Evolutionary conservation across 2,888 invertebrate species (phyloP).

Genomic region (Leucophenga maculata): DNA sequence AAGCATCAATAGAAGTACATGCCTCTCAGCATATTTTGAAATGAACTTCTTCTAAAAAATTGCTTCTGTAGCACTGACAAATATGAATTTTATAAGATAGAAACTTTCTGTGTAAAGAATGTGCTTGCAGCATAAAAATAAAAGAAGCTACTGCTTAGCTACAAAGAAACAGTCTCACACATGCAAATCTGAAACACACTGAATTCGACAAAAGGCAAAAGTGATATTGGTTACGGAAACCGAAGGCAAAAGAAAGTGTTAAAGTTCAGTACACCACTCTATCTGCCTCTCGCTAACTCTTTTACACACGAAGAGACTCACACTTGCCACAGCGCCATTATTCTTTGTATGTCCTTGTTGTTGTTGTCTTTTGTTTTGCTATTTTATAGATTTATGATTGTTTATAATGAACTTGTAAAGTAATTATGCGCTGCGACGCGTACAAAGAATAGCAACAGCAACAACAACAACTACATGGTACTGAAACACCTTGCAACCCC

Average conservation of each 20-base stretch:
- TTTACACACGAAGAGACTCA: neutral
- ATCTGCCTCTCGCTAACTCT: neutral
- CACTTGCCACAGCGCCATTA: conserved; percentile 15
- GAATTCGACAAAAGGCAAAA: conserved; percentile 28
- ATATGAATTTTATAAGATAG: no score
- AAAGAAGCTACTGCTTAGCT: no score
- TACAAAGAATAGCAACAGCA: conserved; percentile 36
- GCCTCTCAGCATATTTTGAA: no score
- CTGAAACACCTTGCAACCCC: conserved; percentile 2
- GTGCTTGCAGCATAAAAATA: no score
- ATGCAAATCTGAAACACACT: neutral
- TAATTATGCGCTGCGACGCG: conserved; percentile 69
- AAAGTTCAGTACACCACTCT: conserved; percentile 46
- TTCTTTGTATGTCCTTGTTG: conserved; percentile 31
- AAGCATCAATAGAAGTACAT: no score
- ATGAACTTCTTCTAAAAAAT: no score
- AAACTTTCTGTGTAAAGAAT: no score
- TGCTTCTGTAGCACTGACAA: no score
- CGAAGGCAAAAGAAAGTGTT: conserved; percentile 45
- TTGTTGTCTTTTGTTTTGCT: conserved; percentile 33
- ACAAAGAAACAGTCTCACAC: conserved; percentile 9
- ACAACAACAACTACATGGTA: neutral
- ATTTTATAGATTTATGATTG: conserved; percentile 69
- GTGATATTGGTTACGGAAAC: neutral
- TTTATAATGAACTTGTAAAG: conserved; percentile 73